phyloP scores from a whole-genome alignment of 2,113 vertebrate species.

The Forbesichthys agassizii region DNA sequence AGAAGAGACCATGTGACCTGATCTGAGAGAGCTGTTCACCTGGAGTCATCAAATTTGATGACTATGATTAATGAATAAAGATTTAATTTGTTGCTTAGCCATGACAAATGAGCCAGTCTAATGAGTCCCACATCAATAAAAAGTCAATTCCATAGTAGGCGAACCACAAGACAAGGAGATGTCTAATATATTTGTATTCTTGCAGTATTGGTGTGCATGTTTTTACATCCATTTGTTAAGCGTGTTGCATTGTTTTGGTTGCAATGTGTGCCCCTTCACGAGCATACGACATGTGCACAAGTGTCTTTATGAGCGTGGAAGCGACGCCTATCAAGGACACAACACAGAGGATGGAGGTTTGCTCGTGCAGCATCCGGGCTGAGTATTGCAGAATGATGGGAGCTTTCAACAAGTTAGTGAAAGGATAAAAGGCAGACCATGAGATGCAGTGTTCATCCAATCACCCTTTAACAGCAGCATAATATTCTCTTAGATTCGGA shows the following conservation, averaged over 20 bases:
- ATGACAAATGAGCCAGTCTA: conserved; percentile 3
- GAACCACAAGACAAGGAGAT: no score
- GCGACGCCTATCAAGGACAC: conserved; percentile 33
- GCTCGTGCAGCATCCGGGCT: conserved; percentile 28
- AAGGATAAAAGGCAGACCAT: conserved; percentile 24
- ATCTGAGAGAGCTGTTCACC: neutral
- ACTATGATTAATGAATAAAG: conserved; percentile 20
- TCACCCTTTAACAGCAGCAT: conserved; percentile 31
- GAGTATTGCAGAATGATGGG: conserved; percentile 38
- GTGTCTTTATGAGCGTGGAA: conserved; percentile 21
- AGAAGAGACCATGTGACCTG: neutral
- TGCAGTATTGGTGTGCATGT: conserved; percentile 2
- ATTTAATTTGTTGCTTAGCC: conserved; percentile 3
- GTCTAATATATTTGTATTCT: neutral
- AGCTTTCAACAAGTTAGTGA: conserved; percentile 36
- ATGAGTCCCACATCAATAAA: no score
- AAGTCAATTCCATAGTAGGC: no score
- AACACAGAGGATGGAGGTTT: conserved; percentile 9
- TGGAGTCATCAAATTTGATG: neutral
- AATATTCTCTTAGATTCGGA: neutral
- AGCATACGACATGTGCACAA: neutral
- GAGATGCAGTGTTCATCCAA: conserved; percentile 29
- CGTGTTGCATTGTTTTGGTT: conserved; percentile 2
- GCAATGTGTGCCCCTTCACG: neutral
- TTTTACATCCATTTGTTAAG: neutral